These are phyloP conservation scores for Monopis laevigella DNA, from an alignment of 2,888 invertebrate species.

Conservation along the genomic window DNA sequence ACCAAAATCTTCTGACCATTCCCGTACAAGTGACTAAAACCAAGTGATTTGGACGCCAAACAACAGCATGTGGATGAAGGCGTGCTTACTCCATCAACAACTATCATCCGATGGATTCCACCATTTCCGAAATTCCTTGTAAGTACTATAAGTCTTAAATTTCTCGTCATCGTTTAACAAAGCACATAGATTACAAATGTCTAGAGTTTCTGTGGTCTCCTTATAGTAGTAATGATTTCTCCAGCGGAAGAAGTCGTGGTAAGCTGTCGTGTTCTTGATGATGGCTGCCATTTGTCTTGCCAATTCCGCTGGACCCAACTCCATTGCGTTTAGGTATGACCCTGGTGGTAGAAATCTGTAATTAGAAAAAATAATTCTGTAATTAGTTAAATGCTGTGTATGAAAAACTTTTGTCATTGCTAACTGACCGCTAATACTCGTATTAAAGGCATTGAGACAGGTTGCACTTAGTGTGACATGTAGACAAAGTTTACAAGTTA, in stretches of 20 bases:
- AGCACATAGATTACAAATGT: constrained; percentile 35
- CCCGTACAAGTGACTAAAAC: no score
- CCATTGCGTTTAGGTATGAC: constrained; percentile 33
- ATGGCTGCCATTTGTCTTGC: constrained; percentile 31
- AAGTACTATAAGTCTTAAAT: background rate
- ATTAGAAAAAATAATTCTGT: background rate
- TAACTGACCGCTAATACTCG: no score
- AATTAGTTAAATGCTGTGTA: background rate
- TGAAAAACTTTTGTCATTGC: background rate
- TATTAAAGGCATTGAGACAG: no score
- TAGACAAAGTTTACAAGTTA: no score
- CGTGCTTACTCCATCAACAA: background rate
- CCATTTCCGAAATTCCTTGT: constrained; percentile 14
- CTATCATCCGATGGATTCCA: constrained; percentile 10
- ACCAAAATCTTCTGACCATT: no score
- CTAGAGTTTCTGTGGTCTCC: constrained; percentile 16
- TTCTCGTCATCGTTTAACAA: constrained; percentile 24
- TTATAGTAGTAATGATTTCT: constrained; percentile 31
- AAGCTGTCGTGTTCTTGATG: constrained; percentile 23
- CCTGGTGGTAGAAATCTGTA: constrained; percentile 18
- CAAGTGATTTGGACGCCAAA: no score
- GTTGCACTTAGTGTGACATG: no score
- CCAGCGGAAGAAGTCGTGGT: constrained; percentile 37
- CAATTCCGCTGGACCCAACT: constrained; percentile 33
- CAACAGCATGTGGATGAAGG: no score